phyloP scores from a whole-genome alignment of 2,113 vertebrate genomes.

The Pelvicachromis taeniatus region DNA sequence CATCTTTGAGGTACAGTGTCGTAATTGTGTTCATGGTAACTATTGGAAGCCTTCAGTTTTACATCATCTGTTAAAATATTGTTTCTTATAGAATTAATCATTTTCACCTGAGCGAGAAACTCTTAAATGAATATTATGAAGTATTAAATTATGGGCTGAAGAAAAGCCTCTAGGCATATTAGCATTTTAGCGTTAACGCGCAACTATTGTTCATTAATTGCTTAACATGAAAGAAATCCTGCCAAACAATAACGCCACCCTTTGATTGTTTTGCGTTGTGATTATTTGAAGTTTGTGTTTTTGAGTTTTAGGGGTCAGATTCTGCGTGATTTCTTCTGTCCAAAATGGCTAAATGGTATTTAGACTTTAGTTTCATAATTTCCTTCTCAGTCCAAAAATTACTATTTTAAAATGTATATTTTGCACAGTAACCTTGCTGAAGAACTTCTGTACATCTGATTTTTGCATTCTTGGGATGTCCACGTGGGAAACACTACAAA shows the following conservation, averaged over 20 bases:
- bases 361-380: neutral
- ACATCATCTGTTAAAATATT: neutral
- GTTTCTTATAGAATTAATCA: neutral
- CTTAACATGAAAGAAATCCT: neutral
- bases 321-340: neutral
- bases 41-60: constrained; percentile 17
- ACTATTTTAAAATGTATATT: neutral
- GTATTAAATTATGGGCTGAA: neutral
- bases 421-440: neutral
- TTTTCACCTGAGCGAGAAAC: neutral
- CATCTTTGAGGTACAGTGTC: neutral
- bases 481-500: neutral
- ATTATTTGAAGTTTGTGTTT: neutral
- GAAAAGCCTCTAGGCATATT: neutral
- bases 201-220: neutral
- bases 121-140: neutral
- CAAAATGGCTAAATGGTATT: neutral
- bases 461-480: neutral
- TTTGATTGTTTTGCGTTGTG: neutral
- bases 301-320: neutral
- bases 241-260: neutral
- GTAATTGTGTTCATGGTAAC: neutral
- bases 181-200: neutral
- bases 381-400: neutral
- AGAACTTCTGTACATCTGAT: neutral